Evolutionary conservation across 2,797 vertebrate genomes (phyloP).

Genomic region (Toxotes lorentzi): DNA sequence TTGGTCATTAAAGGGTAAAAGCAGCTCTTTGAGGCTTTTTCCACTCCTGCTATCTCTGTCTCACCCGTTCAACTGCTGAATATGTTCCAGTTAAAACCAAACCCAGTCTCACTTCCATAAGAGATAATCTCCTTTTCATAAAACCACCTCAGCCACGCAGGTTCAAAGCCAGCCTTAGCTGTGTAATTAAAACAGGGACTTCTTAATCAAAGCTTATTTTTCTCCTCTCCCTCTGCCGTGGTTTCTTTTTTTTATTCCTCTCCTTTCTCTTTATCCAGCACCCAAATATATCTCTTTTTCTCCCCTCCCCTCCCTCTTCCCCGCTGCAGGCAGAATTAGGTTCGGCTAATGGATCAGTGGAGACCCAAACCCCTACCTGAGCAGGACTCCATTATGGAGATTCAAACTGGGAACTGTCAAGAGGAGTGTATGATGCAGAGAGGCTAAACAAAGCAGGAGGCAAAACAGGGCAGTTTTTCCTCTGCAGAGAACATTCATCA

Average conservation of each 20-base stretch:
- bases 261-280: constrained; percentile 24
- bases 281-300: constrained; percentile 11
- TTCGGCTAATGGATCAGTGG: constrained; percentile 44
- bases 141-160: constrained; percentile 44
- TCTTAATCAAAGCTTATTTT: constrained; percentile 37
- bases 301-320: neutral
- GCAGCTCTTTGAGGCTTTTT: constrained; percentile 24
- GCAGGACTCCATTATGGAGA: constrained; percentile 21
- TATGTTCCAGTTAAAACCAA: constrained; percentile 59
- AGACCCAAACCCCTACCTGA: constrained; percentile 30
- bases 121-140: constrained; percentile 61
- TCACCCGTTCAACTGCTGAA: constrained; percentile 9
- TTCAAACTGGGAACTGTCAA: constrained; percentile 27
- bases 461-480: constrained; percentile 3
- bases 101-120: constrained; percentile 32
- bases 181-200: constrained; percentile 58
- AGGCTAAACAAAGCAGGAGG: constrained; percentile 26
- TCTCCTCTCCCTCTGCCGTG: constrained; percentile 3
- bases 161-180: constrained; percentile 52
- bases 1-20: constrained; percentile 1
- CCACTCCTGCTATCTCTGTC: constrained; percentile 17
- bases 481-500: constrained; percentile 37
- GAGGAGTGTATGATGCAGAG: constrained; percentile 2
- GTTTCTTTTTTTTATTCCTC: constrained; percentile 21
- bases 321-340: constrained; percentile 31